Conservation (phyloP, 2,888 invertebrate species). For the Criorhina ranunculi region DNA sequence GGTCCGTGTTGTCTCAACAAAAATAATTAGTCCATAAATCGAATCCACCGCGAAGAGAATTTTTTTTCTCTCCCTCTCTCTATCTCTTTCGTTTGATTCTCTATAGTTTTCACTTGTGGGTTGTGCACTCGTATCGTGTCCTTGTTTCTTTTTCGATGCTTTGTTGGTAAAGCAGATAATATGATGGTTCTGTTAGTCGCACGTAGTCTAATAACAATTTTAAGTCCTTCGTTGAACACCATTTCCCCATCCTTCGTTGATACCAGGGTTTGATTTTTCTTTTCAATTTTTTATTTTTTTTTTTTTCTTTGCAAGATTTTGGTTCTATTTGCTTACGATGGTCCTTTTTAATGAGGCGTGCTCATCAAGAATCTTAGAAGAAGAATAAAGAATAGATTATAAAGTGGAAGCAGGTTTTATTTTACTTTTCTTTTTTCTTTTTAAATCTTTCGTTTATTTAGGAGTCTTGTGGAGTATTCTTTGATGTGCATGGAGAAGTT, state of each 20-base stretch:
- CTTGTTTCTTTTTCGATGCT: slow-evolving; percentile 1
- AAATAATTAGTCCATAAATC: slow-evolving; percentile 77
- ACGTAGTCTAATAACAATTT: slow-evolving; percentile 74
- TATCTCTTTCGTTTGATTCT: slow-evolving; percentile 23
- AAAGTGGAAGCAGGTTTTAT: slow-evolving; percentile 55
- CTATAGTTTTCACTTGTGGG: slow-evolving; percentile 9
- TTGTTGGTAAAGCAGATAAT: slow-evolving; percentile 45
- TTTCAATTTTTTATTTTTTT: slow-evolving; percentile 9
- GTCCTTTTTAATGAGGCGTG: slow-evolving; percentile 76
- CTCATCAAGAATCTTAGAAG: slow-evolving; percentile 65
- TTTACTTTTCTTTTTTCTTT: slow-evolving; percentile 18
- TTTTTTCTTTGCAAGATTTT: slow-evolving; percentile 56
- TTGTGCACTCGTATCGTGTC: neutral
- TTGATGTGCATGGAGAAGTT: slow-evolving; percentile 45
- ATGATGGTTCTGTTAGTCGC: slow-evolving; percentile 62
- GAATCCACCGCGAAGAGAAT: slow-evolving; percentile 75
- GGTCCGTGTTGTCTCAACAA: slow-evolving; percentile 52
- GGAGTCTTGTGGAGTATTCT: slow-evolving; percentile 12
- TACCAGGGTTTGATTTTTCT: slow-evolving; percentile 6
- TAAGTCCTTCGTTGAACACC: slow-evolving; percentile 72
- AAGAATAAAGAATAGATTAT: slow-evolving; percentile 69
- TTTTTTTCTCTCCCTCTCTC: slow-evolving; percentile 53
- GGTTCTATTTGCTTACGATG: slow-evolving; percentile 69
- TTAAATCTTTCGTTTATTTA: slow-evolving; percentile 68
- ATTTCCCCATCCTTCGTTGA: slow-evolving; percentile 55